These are phyloP conservation scores for Diadegma fenestrale DNA, from an alignment of 2,888 invertebrate species.

Conservation along the genomic window DNA sequence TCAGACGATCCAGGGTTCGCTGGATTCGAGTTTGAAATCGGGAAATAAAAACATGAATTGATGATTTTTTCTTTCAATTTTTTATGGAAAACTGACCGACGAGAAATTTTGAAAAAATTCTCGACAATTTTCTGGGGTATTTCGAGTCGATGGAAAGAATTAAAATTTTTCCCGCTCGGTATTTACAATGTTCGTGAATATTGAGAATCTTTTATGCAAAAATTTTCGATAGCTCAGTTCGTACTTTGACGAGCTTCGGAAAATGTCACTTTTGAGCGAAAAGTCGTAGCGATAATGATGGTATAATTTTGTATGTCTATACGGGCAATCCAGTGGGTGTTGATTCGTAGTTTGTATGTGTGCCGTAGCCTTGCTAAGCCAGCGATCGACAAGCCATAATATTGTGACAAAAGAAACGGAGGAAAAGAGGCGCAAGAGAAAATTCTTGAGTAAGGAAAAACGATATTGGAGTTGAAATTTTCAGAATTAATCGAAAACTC, in stretches of 20 bases:
- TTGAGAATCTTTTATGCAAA: not conserved
- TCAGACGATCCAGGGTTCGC: not conserved
- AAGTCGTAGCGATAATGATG: constrained; percentile 72
- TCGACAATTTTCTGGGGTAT: no score
- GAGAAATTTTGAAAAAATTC: no score
- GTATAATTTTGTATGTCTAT: constrained; percentile 75
- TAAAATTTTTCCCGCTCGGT: no score
- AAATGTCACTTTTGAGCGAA: not conserved
- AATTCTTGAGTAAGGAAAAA: not conserved
- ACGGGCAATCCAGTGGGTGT: constrained; percentile 73
- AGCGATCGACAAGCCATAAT: constrained; percentile 56
- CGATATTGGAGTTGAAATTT: not conserved
- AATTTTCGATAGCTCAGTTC: not conserved
- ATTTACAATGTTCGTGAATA: not conserved
- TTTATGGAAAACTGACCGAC: no score
- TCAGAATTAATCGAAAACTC: not conserved
- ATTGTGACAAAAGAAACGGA: constrained; percentile 45
- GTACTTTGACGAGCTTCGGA: not conserved
- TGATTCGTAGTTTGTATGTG: constrained; percentile 19
- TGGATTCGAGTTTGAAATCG: not conserved
- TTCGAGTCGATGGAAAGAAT: not conserved
- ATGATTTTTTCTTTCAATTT: not conserved
- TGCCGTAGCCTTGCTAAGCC: constrained; percentile 68
- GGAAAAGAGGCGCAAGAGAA: constrained; percentile 49
- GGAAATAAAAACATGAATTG: not conserved